Evolutionary conservation across 1,140 invertebrate genomes (phyloP).

Genomic region (Hylaeus anthracinus): DNA sequence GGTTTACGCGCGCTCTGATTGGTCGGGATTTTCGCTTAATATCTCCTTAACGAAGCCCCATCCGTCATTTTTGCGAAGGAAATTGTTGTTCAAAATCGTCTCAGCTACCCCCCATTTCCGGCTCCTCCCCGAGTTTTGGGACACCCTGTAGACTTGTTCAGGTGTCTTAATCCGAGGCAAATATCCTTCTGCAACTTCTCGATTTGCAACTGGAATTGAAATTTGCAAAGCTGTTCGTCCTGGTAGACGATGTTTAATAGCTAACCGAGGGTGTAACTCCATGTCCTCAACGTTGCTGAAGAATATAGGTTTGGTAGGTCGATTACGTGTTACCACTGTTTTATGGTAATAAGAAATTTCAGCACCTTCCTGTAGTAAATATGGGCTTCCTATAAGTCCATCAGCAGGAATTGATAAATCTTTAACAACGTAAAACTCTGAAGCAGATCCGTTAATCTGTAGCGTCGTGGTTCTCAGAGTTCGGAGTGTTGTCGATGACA

Average conservation of each 20-base stretch:
- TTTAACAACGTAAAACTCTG: background rate
- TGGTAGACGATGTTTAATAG: background rate
- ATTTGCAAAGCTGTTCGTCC: background rate
- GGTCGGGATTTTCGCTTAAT: no score
- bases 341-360: background rate
- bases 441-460: background rate
- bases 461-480: background rate
- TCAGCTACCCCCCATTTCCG: no score
- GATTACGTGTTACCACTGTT: background rate
- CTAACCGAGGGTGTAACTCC: background rate
- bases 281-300: background rate
- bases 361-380: background rate
- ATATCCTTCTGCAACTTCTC: background rate
- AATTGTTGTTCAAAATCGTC: no score
- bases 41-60: no score
- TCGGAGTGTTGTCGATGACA: no score
- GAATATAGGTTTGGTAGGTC: background rate
- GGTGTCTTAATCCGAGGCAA: background rate
- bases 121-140: no score
- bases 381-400: background rate
- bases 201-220: background rate
- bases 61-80: no score
- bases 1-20: no score
- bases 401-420: background rate
- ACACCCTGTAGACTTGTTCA: no score